A percentile compares a stretch with the other conserved stretches of the same genome.
phyloP scores from a whole-genome alignment of 2,797 vertebrate species.

The Setipinna tenuifilis region DNA sequence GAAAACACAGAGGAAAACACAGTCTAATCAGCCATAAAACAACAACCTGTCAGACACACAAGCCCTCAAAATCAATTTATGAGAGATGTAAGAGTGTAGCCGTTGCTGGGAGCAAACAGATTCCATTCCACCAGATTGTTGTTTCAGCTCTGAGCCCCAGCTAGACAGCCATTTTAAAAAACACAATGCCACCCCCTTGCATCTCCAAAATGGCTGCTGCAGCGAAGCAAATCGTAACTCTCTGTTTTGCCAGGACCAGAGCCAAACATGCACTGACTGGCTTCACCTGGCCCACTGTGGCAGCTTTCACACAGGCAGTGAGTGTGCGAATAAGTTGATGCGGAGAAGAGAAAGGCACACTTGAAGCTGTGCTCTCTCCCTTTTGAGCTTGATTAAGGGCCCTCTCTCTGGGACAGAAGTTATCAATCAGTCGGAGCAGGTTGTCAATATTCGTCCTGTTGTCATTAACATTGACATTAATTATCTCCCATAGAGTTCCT shows the following conservation, averaged over 20 bases:
- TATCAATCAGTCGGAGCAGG: neutral
- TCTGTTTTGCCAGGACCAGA: constrained; percentile 12
- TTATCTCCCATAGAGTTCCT: neutral
- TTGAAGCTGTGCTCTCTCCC: neutral
- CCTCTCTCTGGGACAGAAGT: neutral
- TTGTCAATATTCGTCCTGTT: neutral
- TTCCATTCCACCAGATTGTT: neutral
- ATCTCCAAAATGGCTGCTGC: constrained; percentile 12
- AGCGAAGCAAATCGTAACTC: neutral
- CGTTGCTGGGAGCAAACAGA: neutral
- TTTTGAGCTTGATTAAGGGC: neutral
- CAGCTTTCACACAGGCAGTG: neutral
- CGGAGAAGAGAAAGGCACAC: neutral
- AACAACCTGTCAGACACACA: neutral
- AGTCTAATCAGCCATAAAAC: neutral
- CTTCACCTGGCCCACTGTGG: neutral
- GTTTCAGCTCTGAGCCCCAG: neutral
- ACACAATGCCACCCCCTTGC: neutral
- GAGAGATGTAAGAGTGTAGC: neutral
- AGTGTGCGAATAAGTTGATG: neutral
- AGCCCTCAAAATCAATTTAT: neutral
- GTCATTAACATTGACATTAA: constrained; percentile 16
- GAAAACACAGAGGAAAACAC: neutral
- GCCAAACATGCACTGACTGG: neutral
- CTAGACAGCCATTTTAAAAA: constrained; percentile 1